A percentile compares a stretch with the other conserved stretches of the same genome.
Conservation (phyloP, 2,113 vertebrate species). For the Pseudonaja textilis region DNA sequence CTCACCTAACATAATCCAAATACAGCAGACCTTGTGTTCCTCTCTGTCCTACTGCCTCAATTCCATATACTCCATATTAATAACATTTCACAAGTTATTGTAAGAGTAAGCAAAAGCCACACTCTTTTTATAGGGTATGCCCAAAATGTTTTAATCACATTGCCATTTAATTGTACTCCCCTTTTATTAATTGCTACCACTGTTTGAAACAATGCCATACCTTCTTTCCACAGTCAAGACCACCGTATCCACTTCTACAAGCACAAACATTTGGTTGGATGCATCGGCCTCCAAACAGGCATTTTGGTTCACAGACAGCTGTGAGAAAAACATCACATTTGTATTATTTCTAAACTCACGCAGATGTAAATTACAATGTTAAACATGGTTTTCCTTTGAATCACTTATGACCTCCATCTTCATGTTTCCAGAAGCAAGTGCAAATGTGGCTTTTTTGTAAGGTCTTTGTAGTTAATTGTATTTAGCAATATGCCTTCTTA, state of each 20-base stretch:
- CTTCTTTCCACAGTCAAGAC: constrained; percentile 62
- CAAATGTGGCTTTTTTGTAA: neutral
- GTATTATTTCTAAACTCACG: neutral
- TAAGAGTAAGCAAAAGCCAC: constrained; percentile 10
- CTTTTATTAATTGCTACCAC: neutral
- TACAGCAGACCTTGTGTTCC: constrained; percentile 34
- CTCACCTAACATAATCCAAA: constrained; percentile 16
- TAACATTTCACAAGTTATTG: constrained; percentile 30
- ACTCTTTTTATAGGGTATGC: constrained; percentile 1
- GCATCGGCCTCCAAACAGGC: constrained; percentile 67
- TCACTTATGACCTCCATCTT: neutral
- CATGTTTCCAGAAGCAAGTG: neutral
- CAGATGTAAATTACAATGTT: neutral
- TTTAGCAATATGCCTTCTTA: neutral
- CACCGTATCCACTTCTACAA: constrained; percentile 66
- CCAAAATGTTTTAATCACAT: constrained; percentile 17
- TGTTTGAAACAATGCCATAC: constrained; percentile 46
- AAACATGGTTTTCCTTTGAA: neutral
- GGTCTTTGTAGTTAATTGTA: neutral
- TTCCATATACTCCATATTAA: constrained; percentile 27
- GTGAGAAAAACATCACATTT: neutral
- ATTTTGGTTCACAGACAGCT: constrained; percentile 66
- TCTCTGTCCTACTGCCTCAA: neutral
- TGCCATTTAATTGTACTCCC: constrained; percentile 16
- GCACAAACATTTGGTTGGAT: constrained; percentile 73